Evolutionary conservation across 2,113 vertebrate genomes (phyloP).

Genomic region (Microcebus griseorufus): DNA sequence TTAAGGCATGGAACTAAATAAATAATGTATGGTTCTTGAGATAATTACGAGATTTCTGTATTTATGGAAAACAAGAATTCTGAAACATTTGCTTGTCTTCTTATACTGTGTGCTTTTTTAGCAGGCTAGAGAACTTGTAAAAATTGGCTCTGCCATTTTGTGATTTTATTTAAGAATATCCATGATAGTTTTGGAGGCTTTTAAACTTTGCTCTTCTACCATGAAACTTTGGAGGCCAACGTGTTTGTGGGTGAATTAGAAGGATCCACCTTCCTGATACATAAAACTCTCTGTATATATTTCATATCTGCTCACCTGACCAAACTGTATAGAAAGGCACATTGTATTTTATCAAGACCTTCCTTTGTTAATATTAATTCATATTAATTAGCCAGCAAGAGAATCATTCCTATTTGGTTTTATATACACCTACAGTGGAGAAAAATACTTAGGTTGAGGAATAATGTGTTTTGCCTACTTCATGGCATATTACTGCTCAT

Average conservation of each 20-base stretch:
- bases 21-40: slow-evolving; percentile 30
- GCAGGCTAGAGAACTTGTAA: neutral
- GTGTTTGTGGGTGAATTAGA: neutral
- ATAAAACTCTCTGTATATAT: neutral
- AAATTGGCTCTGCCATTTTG: neutral
- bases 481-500: neutral
- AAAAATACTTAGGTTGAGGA: neutral
- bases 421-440: neutral
- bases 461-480: neutral
- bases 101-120: neutral
- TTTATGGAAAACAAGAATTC: slow-evolving; percentile 51
- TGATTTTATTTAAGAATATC: slow-evolving; percentile 16
- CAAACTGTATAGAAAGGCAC: neutral
- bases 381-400: neutral
- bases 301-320: neutral
- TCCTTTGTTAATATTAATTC: neutral
- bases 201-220: neutral
- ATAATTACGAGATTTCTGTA: slow-evolving; percentile 40
- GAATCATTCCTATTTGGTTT: neutral
- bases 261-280: neutral
- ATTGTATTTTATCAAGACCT: neutral
- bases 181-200: neutral
- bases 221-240: neutral
- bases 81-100: slow-evolving; percentile 15
- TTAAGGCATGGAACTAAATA: slow-evolving; percentile 38